Conservation (phyloP, 2,888 invertebrate species). For the Harpalus rufipes region DNA sequence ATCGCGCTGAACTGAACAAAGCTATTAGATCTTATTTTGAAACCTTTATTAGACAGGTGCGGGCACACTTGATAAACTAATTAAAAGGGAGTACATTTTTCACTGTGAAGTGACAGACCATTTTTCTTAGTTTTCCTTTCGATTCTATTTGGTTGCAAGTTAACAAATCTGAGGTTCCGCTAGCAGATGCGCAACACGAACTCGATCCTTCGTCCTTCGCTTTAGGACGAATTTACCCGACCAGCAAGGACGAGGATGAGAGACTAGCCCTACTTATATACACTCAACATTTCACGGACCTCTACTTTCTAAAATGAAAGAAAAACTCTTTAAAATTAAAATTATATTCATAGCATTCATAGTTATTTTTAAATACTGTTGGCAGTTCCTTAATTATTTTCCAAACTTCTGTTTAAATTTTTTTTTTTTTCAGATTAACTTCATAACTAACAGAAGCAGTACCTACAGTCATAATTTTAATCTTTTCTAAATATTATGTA, state of each 20-base stretch:
- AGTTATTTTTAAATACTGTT: no score
- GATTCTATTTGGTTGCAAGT: slow-evolving; percentile 66
- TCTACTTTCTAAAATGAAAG: background rate
- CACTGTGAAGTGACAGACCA: slow-evolving; percentile 72
- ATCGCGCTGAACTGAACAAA: slow-evolving; percentile 22
- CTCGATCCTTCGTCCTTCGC: slow-evolving; percentile 20
- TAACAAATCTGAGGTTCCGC: slow-evolving; percentile 65
- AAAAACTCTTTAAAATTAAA: no score
- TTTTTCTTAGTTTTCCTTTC: slow-evolving; percentile 71
- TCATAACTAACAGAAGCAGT: no score
- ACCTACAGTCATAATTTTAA: no score
- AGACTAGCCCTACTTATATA: background rate
- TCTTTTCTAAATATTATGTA: no score
- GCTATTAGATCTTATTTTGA: slow-evolving; percentile 58
- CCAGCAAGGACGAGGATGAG: background rate
- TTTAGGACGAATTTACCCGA: slow-evolving; percentile 28
- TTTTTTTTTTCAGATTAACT: no score
- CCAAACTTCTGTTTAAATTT: no score
- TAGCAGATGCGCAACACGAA: slow-evolving; percentile 47
- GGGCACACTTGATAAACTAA: slow-evolving; percentile 71
- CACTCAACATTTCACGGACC: background rate
- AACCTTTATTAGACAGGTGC: slow-evolving; percentile 59
- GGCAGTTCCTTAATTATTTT: no score
- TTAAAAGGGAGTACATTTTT: slow-evolving; percentile 73
- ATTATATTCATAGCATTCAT: no score